Evolutionary conservation across 2,113 vertebrate genomes (phyloP).

Genomic region (Colinus virginianus): DNA sequence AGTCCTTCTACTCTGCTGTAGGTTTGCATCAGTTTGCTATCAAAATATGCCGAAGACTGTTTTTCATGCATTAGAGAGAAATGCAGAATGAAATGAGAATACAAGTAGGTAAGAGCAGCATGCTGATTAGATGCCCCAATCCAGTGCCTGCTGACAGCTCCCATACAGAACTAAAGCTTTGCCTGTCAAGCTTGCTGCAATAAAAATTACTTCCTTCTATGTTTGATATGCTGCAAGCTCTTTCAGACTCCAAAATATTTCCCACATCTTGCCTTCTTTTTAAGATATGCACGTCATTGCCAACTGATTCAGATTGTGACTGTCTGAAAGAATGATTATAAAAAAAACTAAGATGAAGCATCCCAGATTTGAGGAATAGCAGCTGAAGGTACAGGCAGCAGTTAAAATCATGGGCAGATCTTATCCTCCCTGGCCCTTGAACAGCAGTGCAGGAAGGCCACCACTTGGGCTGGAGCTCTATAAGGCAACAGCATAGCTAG

Average conservation of each 20-base stretch:
- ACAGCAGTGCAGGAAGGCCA: not conserved
- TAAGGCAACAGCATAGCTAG: not conserved
- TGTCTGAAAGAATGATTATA: not conserved
- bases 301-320: not conserved
- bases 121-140: constrained; percentile 33
- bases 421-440: not conserved
- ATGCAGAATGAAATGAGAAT: constrained; percentile 40
- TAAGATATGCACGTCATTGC: not conserved
- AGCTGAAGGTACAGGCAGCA: not conserved
- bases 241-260: not conserved
- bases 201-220: not conserved
- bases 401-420: not conserved
- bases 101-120: not conserved
- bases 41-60: constrained; percentile 45
- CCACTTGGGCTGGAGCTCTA: not conserved
- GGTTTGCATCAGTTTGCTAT: constrained; percentile 24
- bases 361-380: not conserved
- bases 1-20: not conserved
- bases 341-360: not conserved
- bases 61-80: constrained; percentile 48
- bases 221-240: not conserved
- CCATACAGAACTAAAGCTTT: not conserved
- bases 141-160: not conserved
- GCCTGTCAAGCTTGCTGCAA: not conserved
- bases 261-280: not conserved